A percentile compares a stretch with the other conserved stretches of the same genome.
Evolutionary conservation across 2,113 vertebrate species (phyloP).

Genomic region (Triplophysa dalaica): DNA sequence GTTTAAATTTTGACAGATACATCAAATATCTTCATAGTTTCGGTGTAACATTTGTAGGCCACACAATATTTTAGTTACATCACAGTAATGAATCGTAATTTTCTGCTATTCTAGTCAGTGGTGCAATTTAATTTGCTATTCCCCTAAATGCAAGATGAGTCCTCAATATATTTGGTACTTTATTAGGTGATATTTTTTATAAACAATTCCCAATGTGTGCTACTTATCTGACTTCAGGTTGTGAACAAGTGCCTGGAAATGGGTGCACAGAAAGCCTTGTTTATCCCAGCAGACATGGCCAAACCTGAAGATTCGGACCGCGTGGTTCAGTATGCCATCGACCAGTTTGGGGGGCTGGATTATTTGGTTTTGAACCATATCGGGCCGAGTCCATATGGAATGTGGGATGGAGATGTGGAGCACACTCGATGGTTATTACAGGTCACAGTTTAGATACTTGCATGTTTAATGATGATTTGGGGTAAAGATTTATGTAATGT

Average conservation of each 20-base stretch:
- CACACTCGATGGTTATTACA: conserved; percentile 79
- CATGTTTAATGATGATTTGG: background rate
- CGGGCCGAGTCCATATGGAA: conserved; percentile 67
- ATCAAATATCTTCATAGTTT: too few species aligned
- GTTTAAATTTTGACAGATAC: background rate
- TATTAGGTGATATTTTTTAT: background rate
- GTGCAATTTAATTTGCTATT: background rate
- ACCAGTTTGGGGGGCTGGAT: conserved; percentile 84
- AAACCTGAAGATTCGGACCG: conserved; percentile 71
- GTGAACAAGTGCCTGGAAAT: conserved; percentile 77
- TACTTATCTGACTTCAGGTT: conserved; percentile 70
- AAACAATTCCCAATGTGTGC: background rate
- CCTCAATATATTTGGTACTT: background rate
- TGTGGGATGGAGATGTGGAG: conserved; percentile 77
- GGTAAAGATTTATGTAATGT: too few species aligned
- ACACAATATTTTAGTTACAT: too few species aligned
- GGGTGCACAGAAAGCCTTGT: conserved; percentile 78
- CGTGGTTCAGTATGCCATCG: conserved; percentile 78
- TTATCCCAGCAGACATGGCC: conserved; percentile 82
- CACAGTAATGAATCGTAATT: too few species aligned
- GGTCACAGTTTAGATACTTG: conserved; percentile 61
- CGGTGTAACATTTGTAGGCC: too few species aligned
- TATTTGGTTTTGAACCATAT: conserved; percentile 85
- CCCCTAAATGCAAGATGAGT: background rate
- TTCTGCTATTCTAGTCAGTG: too few species aligned